Conservation (phyloP, 37 sponge, comb jelly and placozoan genomes). For the Axinella damicornis region DNA sequence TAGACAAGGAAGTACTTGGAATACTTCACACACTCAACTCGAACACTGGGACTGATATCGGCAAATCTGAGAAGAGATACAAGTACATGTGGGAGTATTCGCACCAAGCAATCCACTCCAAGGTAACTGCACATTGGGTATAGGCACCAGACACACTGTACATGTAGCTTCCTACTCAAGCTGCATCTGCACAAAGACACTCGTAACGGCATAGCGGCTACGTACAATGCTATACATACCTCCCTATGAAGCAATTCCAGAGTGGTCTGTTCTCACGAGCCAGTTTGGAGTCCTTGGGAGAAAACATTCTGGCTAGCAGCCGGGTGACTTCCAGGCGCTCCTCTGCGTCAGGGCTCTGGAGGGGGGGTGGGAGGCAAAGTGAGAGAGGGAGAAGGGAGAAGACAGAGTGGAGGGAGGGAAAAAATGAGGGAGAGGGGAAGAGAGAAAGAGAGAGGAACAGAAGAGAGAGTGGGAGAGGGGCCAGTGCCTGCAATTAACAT, state of each 20-base stretch:
- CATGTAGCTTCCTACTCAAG: neutral
- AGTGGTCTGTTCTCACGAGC: constrained; percentile 75
- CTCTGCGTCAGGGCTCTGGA: constrained; percentile 67
- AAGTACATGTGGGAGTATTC: too few species aligned
- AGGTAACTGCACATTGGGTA: too few species aligned
- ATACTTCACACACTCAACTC: constrained; percentile 70
- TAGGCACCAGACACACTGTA: neutral
- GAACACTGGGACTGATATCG: constrained; percentile 70
- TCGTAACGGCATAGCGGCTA: neutral
- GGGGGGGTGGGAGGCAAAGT: neutral
- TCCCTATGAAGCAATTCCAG: constrained; percentile 82
- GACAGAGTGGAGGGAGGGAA: too few species aligned
- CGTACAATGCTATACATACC: constrained; percentile 43
- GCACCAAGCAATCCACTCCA: too few species aligned
- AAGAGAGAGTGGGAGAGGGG: neutral
- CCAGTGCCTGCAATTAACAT: too few species aligned
- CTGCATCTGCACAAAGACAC: neutral
- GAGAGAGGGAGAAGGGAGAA: too few species aligned
- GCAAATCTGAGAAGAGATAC: constrained; percentile 56
- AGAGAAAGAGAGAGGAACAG: neutral
- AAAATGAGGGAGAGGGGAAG: too few species aligned
- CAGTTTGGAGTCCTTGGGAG: constrained; percentile 66
- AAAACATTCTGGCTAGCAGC: constrained; percentile 87
- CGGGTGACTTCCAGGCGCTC: constrained; percentile 79
- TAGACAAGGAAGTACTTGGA: constrained; percentile 74